Percentiles rank a stretch among this genome's conserved stretches.
These are phyloP conservation scores for Drosophila orosa DNA, from an alignment of 1,140 invertebrate species.

Conservation along the genomic window DNA sequence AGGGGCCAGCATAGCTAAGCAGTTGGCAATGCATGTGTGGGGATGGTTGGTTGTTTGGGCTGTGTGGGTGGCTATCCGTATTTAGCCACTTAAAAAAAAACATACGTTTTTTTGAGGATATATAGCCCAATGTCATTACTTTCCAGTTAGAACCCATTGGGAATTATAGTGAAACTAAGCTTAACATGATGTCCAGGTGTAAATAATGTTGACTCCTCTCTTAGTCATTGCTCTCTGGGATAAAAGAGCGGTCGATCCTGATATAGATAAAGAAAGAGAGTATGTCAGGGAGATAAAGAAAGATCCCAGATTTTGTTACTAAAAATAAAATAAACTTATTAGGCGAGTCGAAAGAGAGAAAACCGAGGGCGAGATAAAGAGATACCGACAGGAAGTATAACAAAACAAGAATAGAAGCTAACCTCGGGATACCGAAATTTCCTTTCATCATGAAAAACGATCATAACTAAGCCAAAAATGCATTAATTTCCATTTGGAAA, in stretches of 20 bases:
- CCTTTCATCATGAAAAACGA: no score
- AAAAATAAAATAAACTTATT: no score
- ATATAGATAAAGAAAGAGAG: not conserved
- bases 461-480: no score
- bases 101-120: not conserved
- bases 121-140: not conserved
- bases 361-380: not conserved
- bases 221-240: not conserved
- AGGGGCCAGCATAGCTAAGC: constrained; percentile 45
- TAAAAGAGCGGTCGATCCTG: not conserved
- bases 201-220: not conserved
- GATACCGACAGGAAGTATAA: not conserved
- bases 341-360: no score
- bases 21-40: constrained; percentile 33
- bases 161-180: not conserved
- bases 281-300: not conserved
- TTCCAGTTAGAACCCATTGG: not conserved
- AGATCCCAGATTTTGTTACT: no score
- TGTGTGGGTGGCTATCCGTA: constrained; percentile 3
- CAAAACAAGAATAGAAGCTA: no score
- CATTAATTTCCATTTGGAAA: no score
- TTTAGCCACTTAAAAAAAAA: not conserved
- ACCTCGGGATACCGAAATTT: no score
- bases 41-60: not conserved
- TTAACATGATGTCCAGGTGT: not conserved